Evolutionary conservation across 2,113 vertebrate genomes (phyloP).

Genomic region (Globicephala melas): DNA sequence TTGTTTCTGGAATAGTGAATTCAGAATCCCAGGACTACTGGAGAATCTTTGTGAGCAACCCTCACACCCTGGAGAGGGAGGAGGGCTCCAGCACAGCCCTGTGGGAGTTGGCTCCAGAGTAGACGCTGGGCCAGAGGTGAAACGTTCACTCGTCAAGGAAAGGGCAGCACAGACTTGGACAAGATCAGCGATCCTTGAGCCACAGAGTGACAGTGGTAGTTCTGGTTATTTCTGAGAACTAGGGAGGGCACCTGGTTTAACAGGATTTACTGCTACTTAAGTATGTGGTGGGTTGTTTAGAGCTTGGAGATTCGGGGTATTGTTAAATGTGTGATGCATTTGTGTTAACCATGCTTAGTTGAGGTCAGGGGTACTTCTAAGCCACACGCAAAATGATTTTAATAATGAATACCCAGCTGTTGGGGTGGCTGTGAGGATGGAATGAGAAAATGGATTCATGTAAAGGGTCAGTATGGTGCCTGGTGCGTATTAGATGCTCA

Average conservation of each 20-base stretch:
- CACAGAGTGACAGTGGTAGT: background rate
- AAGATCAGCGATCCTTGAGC: background rate
- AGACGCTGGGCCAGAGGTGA: background rate
- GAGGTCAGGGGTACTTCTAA: background rate
- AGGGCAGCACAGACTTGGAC: background rate
- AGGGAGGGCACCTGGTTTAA: background rate
- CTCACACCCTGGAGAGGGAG: background rate
- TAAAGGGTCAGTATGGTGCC: background rate
- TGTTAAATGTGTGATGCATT: background rate
- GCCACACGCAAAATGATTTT: background rate
- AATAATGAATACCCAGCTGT: background rate
- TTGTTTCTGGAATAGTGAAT: background rate
- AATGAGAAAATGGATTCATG: constrained; percentile 21
- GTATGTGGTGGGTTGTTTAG: background rate
- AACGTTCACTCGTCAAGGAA: background rate
- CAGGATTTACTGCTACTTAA: background rate
- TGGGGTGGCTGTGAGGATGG: background rate
- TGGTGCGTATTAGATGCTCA: background rate
- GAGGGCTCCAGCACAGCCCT: background rate
- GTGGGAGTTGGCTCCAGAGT: background rate
- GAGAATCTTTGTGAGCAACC: background rate
- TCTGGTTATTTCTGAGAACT: background rate
- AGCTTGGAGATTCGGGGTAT: background rate
- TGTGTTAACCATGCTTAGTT: background rate
- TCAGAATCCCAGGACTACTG: background rate